Conservation (phyloP, 2,888 invertebrate genomes). For the Endotricha flammealis region DNA sequence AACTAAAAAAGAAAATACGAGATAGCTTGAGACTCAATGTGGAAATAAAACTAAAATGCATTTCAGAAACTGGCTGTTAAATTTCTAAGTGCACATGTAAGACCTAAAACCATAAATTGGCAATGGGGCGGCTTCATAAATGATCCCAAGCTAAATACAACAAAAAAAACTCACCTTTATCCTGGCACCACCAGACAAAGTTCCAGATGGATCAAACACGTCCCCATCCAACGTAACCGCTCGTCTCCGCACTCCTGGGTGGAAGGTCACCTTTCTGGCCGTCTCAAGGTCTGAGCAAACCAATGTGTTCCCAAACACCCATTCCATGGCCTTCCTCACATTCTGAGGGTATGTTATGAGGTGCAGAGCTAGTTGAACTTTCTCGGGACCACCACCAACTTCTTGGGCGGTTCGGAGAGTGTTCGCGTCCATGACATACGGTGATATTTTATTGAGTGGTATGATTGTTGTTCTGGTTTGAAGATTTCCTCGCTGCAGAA, state of each 20-base stretch:
- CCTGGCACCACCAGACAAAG: conserved; percentile 57
- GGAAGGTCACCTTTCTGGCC: conserved; percentile 89
- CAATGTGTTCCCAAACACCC: conserved; percentile 91
- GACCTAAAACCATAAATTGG: too few species aligned
- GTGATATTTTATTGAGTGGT: conserved; percentile 92
- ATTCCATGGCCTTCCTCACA: conserved; percentile 88
- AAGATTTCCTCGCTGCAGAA: conserved; percentile 90
- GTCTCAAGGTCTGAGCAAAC: conserved; percentile 89
- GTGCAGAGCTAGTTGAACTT: conserved; percentile 89
- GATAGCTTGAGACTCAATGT: too few species aligned
- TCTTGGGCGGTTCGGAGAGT: conserved; percentile 83
- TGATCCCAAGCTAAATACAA: too few species aligned
- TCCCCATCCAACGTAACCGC: conserved; percentile 96
- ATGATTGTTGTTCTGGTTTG: conserved; percentile 90
- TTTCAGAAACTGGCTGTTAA: too few species aligned
- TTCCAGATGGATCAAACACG: conserved; percentile 93
- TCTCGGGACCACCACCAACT: conserved; percentile 83
- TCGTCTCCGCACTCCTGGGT: conserved; percentile 81
- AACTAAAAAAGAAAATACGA: too few species aligned
- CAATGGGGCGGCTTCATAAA: too few species aligned
- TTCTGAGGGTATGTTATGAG: conserved; percentile 84
- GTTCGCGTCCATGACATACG: conserved; percentile 77
- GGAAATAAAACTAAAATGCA: too few species aligned
- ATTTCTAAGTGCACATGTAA: too few species aligned
- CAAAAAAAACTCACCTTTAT: neutral